Evolutionary conservation across 2,888 invertebrate genomes (phyloP).

Genomic region (Platynereis dumerilii): DNA sequence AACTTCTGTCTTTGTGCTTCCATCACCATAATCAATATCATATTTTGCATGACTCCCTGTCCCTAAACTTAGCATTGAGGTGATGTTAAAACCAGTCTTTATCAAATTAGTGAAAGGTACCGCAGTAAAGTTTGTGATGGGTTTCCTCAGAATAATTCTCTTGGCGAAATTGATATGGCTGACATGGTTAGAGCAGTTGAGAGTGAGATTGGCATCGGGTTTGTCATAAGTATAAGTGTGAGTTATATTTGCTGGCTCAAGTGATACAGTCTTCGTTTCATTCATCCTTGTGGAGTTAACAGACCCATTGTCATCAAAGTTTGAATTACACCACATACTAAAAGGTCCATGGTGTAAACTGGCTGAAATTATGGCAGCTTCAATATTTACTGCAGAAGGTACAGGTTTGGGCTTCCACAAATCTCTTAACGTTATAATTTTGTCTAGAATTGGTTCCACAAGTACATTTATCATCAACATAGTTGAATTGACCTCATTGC

Average conservation of each 20-base stretch:
- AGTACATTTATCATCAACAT: neutral
- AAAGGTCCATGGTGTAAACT: neutral
- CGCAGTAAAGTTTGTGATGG: neutral
- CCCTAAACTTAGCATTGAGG: neutral
- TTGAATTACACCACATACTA: neutral
- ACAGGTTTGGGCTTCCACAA: neutral
- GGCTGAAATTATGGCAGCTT: too few relatives aligned
- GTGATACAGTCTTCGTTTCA: too few relatives aligned
- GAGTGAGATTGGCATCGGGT: neutral
- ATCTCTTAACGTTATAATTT: neutral
- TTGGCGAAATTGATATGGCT: neutral
- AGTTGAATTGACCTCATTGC: neutral
- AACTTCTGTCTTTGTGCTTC: neutral
- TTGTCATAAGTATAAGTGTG: neutral
- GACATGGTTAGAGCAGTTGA: neutral
- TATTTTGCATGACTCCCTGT: neutral
- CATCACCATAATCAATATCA: neutral
- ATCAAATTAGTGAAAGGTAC: neutral
- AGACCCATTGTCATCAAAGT: constrained; percentile 1
- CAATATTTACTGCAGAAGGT: neutral
- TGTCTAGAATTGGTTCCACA: neutral
- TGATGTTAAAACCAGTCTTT: neutral
- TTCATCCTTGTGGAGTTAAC: too few relatives aligned
- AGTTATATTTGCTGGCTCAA: neutral
- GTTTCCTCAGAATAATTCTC: neutral